These are phyloP conservation scores for Galbula dea DNA, from an alignment of 2,113 vertebrate genomes.

Conservation along the genomic window DNA sequence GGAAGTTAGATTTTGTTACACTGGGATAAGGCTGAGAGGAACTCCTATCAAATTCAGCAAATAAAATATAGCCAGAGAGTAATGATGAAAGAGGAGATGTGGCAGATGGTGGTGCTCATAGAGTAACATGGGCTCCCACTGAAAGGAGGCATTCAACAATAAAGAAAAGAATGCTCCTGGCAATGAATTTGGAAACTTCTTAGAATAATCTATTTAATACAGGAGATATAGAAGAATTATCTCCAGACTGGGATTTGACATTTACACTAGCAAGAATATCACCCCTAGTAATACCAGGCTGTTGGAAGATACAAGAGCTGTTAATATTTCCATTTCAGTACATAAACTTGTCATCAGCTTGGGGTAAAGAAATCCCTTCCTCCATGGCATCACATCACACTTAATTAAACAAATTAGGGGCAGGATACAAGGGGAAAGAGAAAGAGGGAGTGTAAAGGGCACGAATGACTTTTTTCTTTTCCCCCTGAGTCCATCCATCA, in stretches of 20 bases:
- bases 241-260: slow-evolving; percentile 23
- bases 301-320: background rate
- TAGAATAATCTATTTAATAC: slow-evolving; percentile 4
- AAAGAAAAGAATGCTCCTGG: background rate
- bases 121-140: background rate
- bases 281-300: background rate
- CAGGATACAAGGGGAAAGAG: background rate
- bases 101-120: background rate
- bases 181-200: background rate
- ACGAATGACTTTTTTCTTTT: background rate
- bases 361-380: background rate
- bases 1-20: background rate
- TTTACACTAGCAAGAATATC: slow-evolving; percentile 18
- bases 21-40: background rate
- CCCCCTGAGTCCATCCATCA: background rate
- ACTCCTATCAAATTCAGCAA: background rate
- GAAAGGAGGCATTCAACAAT: background rate
- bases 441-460: background rate
- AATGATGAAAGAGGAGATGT: background rate
- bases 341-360: slow-evolving; percentile 4
- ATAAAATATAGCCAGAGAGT: background rate
- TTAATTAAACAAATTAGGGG: slow-evolving; percentile 14
- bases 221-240: background rate
- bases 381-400: background rate
- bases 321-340: slow-evolving; percentile 19